Base-by-base conservation (phyloP, 2,113 vertebrate species). In the Cygnus buccinator region DNA sequence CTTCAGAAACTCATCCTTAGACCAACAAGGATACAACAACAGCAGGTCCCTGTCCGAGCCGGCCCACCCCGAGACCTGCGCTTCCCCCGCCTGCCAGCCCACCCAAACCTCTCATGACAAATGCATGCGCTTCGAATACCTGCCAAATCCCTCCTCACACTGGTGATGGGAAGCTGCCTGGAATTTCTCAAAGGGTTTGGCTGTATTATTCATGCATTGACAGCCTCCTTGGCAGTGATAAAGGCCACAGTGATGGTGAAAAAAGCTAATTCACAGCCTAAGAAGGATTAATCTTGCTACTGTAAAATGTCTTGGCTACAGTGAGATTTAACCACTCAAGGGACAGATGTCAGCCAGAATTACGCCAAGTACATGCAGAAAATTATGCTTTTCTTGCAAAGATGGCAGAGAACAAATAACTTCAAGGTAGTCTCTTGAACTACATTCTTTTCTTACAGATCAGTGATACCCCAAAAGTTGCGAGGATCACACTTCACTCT, bases 251-350 rank as follows among this genome's bases (percentile, higher is more conserved):
- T 2, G 77, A 73, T 66, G 71, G 67, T 17, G 82, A n/a, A 70
- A 89, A 87, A 91, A 90, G 54, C 81, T 50, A 76, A 90, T 94
- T 95, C 90, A 70, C 78, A 91, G 91, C 71, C 90, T 93, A 87
- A 89, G 62, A 66, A 90, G 95, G 84, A 94, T 93, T 96, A 91
- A 96, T 95, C 63, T 87, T 83, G 81, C 87, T 87, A 68, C 84
- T 71, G 84, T 79, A 94, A 96, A 95, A 94, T 19, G 62, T 37
- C 71, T 73, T 87, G 87, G 90, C 82, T 77, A 31, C 75, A 77
- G 58, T 7, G 39, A 70, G 62, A 80, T 79, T 89, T 77, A 85
- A 63, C 25, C 67, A 71, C 90, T 74, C 90, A 16, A 10, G 89
- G 95, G 91, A 82, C 28, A 33, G 67, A 57, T 0, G 0, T 22